Percentiles rank a stretch among this genome's conserved stretches.
Evolutionary conservation across 2,888 invertebrate genomes (phyloP).

Genomic region (Scrobipalpa costella): DNA sequence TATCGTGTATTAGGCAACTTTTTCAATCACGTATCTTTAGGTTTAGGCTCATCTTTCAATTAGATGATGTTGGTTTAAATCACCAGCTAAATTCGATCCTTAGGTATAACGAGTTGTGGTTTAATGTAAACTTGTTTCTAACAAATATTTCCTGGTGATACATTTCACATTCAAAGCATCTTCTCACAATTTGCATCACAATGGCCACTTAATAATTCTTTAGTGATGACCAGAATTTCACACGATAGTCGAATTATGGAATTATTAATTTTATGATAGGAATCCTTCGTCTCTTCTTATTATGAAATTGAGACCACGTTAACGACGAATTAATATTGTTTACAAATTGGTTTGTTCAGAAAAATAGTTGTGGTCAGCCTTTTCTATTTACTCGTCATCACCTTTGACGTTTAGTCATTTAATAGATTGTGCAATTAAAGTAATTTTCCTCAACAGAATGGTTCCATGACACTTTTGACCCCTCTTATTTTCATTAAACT

Average conservation of each 20-base stretch:
- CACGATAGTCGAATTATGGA: constrained; percentile 18
- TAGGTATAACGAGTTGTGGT: constrained; percentile 24
- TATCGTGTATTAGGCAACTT: constrained; percentile 52
- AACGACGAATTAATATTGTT: constrained; percentile 2
- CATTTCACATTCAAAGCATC: constrained; percentile 19
- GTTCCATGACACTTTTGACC: background rate
- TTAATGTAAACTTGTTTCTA: background rate
- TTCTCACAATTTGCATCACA: constrained; percentile 20
- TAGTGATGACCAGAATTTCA: constrained; percentile 16
- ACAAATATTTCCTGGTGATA: constrained; percentile 19
- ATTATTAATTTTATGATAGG: background rate
- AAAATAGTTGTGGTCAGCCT: background rate
- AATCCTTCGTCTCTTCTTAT: background rate
- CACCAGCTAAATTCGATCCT: constrained; percentile 37
- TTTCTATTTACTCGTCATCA: background rate
- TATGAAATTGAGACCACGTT: constrained; percentile 12
- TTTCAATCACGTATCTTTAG: constrained; percentile 58
- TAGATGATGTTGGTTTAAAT: constrained; percentile 41
- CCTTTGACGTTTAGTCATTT: background rate
- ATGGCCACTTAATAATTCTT: constrained; percentile 19
- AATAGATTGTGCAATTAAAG: background rate
- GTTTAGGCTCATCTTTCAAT: constrained; percentile 49
- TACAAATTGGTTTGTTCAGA: background rate
- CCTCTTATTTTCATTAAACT: background rate
- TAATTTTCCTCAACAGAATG: background rate